phyloP scores from a whole-genome alignment of 1,140 invertebrate genomes.

The Belonocnema kinseyi region DNA sequence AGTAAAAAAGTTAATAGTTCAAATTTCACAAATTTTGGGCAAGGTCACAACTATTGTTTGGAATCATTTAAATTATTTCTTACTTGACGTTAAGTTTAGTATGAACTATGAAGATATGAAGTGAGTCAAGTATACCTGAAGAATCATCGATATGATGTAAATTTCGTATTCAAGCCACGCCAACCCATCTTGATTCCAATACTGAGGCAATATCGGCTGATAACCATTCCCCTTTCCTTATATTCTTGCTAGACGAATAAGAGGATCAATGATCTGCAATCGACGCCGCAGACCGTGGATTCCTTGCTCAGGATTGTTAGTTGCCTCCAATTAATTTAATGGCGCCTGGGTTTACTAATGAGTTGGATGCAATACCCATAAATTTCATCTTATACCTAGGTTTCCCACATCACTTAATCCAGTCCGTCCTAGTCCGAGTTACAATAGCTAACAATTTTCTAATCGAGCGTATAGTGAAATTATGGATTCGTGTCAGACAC shows the following conservation, averaged over 20 bases:
- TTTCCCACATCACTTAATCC: constrained; percentile 16
- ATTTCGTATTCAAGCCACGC: constrained; percentile 50
- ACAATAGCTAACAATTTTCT: constrained; percentile 19
- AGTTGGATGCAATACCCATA: neutral
- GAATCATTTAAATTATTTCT: neutral
- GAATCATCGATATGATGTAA: constrained; percentile 46
- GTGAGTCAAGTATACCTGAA: neutral
- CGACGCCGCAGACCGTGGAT: constrained; percentile 14
- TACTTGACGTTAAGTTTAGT: neutral
- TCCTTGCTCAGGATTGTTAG: constrained; percentile 4
- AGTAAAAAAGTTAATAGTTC: no score
- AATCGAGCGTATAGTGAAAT: neutral
- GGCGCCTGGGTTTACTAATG: neutral
- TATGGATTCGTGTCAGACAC: neutral
- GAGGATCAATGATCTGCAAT: constrained; percentile 37
- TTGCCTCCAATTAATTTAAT: constrained; percentile 19
- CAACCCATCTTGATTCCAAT: constrained; percentile 44
- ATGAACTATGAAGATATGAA: neutral
- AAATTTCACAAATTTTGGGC: no score
- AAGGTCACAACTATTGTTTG: no score
- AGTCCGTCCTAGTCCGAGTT: neutral
- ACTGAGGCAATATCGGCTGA: constrained; percentile 42
- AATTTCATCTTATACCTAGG: neutral
- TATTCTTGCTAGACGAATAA: constrained; percentile 44
- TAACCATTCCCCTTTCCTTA: constrained; percentile 43